Percentiles rank a stretch among this genome's conserved stretches.
Conservation (phyloP, 2,888 invertebrate species). For the Myathropa florea region DNA sequence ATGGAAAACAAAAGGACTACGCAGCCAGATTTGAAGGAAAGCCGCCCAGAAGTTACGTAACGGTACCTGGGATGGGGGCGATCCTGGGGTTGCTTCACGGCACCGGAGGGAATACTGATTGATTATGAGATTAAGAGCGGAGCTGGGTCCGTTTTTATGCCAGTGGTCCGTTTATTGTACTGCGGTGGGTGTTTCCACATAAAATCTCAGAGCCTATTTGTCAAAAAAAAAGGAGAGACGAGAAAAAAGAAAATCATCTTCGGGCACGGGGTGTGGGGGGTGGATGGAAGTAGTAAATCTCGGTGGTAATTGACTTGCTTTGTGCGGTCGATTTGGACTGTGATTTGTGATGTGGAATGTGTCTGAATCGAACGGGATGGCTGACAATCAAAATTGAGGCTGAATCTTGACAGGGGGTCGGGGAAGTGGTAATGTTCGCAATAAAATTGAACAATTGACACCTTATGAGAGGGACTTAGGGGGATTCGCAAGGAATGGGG, state of each 20-base stretch:
- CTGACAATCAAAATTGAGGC: not conserved
- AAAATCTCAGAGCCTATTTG: constrained; percentile 29
- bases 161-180: not conserved
- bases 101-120: constrained; percentile 56
- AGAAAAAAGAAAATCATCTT: not conserved
- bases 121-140: constrained; percentile 46
- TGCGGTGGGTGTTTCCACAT: constrained; percentile 9
- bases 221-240: not conserved
- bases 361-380: not conserved
- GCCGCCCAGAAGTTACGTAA: constrained; percentile 27
- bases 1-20: constrained; percentile 6
- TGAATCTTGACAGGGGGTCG: not conserved
- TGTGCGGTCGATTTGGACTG: not conserved
- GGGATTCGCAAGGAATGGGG: not conserved
- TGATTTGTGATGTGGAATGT: not conserved
- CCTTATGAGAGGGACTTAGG: not conserved
- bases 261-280: not conserved
- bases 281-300: not conserved
- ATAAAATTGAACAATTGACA: not conserved
- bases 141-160: constrained; percentile 16
- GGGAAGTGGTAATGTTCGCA: not conserved
- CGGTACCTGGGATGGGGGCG: constrained; percentile 5
- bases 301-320: not conserved
- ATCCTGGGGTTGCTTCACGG: constrained; percentile 6
- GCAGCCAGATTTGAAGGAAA: not conserved